Conservation (phyloP, 2,888 invertebrate genomes). For the Chirona hameri region DNA sequence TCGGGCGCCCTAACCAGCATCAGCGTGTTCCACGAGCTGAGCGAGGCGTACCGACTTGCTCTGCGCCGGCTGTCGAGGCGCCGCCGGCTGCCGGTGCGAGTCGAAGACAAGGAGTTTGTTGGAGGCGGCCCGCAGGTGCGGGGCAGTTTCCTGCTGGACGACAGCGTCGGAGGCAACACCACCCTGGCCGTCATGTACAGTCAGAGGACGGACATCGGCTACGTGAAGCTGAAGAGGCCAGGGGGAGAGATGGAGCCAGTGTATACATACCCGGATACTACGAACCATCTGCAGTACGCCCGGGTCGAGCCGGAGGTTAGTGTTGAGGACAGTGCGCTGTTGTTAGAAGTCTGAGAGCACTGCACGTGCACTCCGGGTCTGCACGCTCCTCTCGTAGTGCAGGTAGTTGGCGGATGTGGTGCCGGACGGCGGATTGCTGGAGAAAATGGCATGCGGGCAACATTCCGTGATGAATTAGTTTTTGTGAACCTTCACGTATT, state of each 20-base stretch:
- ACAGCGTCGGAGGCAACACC: constrained; percentile 48
- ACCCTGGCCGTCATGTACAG: constrained; percentile 41
- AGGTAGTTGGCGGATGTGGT: neutral
- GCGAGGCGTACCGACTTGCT: constrained; percentile 42
- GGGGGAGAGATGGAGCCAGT: constrained; percentile 47
- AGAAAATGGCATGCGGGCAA: neutral
- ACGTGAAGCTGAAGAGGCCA: neutral
- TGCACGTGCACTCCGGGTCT: too few relatives aligned
- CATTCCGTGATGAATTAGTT: neutral
- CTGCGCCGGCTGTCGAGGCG: constrained; percentile 39
- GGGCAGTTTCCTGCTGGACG: constrained; percentile 56
- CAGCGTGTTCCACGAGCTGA: constrained; percentile 41
- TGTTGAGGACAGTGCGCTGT: too few relatives aligned
- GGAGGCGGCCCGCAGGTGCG: constrained; percentile 36
- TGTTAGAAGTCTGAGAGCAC: too few relatives aligned
- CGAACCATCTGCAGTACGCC: constrained; percentile 49
- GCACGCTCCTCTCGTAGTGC: neutral
- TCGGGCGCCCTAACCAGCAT: constrained; percentile 42
- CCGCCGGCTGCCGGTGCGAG: neutral
- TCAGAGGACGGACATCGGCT: constrained; percentile 29
- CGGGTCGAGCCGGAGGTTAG: neutral
- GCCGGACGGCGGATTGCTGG: neutral
- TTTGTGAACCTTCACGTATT: too few relatives aligned
- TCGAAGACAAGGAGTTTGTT: constrained; percentile 42
- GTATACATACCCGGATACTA: constrained; percentile 53